Evolutionary conservation across 2,888 invertebrate genomes (phyloP).

Genomic region (Calephelis perditalis): DNA sequence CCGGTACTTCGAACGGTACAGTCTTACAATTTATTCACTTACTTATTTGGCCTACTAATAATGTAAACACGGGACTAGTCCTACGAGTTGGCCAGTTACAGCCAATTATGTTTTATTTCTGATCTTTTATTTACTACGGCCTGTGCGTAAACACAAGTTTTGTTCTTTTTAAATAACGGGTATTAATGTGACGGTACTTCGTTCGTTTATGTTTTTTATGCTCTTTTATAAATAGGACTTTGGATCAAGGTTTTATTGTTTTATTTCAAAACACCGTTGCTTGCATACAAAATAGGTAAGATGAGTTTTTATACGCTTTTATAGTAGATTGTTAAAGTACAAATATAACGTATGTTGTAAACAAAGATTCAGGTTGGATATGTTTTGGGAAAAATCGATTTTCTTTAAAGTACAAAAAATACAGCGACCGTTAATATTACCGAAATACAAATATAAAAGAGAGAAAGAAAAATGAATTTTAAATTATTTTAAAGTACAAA

Average conservation of each 20-base stretch:
- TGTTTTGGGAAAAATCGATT: no score
- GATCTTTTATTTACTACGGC: conserved; percentile 33
- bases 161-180: conserved; percentile 36
- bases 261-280: conserved; percentile 9
- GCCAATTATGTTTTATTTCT: conserved; percentile 34
- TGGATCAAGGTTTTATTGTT: conserved; percentile 5
- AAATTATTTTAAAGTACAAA: no score
- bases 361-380: no score
- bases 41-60: conserved; percentile 47
- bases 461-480: no score
- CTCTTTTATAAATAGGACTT: conserved; percentile 5
- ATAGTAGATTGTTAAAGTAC: no score
- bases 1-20: conserved; percentile 53
- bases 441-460: no score
- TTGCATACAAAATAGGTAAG: neutral
- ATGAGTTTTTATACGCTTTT: no score
- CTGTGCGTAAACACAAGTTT: conserved; percentile 34
- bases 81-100: conserved; percentile 23
- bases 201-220: conserved; percentile 15
- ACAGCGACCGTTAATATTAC: no score
- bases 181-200: conserved; percentile 16
- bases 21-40: conserved; percentile 39
- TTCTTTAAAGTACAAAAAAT: no score
- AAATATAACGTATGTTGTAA: no score
- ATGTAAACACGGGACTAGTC: conserved; percentile 33